These are phyloP conservation scores for Lontra canadensis DNA, from an alignment of 2,113 vertebrate species.

Conservation along the genomic window DNA sequence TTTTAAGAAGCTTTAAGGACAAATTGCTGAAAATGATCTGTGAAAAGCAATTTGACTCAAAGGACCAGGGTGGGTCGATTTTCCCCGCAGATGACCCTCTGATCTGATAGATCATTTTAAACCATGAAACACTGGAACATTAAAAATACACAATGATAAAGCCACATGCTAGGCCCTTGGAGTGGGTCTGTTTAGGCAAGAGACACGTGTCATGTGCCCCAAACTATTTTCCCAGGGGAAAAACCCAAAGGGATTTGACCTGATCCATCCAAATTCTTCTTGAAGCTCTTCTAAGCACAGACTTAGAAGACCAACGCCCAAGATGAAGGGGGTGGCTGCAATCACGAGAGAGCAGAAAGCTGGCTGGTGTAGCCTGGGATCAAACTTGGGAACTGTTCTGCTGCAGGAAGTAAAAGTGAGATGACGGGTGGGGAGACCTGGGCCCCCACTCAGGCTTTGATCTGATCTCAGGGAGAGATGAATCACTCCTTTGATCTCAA, in stretches of 20 bases:
- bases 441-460: background rate
- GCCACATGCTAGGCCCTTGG: background rate
- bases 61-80: background rate
- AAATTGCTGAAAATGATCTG: constrained; percentile 46
- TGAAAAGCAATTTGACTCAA: background rate
- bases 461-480: background rate
- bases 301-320: background rate
- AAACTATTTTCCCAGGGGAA: background rate
- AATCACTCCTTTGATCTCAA: background rate
- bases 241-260: background rate
- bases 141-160: background rate
- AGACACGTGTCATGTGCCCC: background rate
- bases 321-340: background rate
- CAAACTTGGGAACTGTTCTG: background rate
- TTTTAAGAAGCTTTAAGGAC: constrained; percentile 30
- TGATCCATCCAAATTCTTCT: background rate
- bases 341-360: background rate
- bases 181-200: background rate
- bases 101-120: background rate
- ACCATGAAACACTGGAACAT: background rate
- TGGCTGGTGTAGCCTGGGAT: background rate
- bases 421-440: background rate
- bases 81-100: background rate
- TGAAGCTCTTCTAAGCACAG: background rate
- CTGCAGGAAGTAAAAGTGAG: background rate